Evolutionary conservation across 2,113 vertebrate species (phyloP).

Genomic region (Callithrix jacchus): DNA sequence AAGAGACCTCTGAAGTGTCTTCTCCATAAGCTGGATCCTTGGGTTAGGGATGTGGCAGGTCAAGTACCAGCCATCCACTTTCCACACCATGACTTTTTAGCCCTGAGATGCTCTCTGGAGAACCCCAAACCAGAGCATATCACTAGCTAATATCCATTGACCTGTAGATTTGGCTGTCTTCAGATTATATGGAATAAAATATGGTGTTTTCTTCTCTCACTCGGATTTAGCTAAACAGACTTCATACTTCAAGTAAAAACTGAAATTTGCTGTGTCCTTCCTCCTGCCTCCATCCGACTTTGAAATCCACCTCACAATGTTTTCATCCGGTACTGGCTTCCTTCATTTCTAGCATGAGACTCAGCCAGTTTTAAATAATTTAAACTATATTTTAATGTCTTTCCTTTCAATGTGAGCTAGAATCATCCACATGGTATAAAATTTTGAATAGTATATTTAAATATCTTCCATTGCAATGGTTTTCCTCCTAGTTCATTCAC

Average conservation of each 20-base stretch:
- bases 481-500: neutral
- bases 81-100: neutral
- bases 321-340: neutral
- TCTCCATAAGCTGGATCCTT: neutral
- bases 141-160: neutral
- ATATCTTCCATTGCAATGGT: neutral
- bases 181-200: neutral
- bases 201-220: neutral
- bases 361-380: slow-evolving; percentile 12
- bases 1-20: neutral
- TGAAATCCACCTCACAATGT: neutral
- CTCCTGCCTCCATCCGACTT: neutral
- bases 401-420: neutral
- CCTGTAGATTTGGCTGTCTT: neutral
- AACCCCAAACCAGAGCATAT: neutral
- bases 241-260: slow-evolving; percentile 21
- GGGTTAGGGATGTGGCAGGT: neutral
- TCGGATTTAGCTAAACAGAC: neutral
- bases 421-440: neutral
- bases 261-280: neutral
- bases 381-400: neutral
- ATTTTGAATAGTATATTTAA: neutral
- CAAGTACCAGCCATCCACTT: neutral
- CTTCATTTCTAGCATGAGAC: neutral
- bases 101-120: neutral